Base-by-base conservation (phyloP, 2,888 invertebrate species). In the Drosophila buzzatii region DNA sequence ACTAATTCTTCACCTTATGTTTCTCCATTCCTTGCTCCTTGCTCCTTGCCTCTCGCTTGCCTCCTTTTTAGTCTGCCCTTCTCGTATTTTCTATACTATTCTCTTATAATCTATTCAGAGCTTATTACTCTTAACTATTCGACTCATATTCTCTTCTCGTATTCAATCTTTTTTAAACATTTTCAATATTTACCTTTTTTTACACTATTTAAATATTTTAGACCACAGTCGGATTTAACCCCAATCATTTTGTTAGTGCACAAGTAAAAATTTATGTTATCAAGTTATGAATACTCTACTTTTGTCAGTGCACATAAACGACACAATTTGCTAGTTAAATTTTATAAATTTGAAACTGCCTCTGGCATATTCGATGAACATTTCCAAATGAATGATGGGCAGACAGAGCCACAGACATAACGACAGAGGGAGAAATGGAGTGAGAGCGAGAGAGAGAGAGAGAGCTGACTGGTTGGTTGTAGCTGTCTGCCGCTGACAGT, bases 401-500 rank as follows among this genome's bases (percentile, higher is more conserved):
- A 49, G 8, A 41, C 33, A 18, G 12, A 14, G 23, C 14, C 44
- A 45, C 27, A 27, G 27, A 27, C 27, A 27, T 27, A 27, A 27
- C 5, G 27, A 27, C 27, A 27, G 45, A 16, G 8, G 7, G 44
- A 0, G 23, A 23, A 3, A 8, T 8, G 8, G 9, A 2, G 18
- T 10, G 18, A 9, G 41, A 4, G n/a, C n/a, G n/a, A 9, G 41
- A 2, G 42, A 4, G 16, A 14, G 27, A 5, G 18, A 1, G 1
- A 18, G 51, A 14, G 18, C 33, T 20, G 33, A 14, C 18, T 33
- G 51, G 41, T 27, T 42, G 10, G 12, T 3, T 31, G 47, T 14
- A 47, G 60, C 60, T 62, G 49, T n/a, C 55, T 52, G 63, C 59
- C 61, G 47, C 61, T 70, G 67, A 61, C 68, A 81, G 83, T 76